Conservation (phyloP, 2,797 vertebrate genomes). For the Petrocephalus sullivani region DNA sequence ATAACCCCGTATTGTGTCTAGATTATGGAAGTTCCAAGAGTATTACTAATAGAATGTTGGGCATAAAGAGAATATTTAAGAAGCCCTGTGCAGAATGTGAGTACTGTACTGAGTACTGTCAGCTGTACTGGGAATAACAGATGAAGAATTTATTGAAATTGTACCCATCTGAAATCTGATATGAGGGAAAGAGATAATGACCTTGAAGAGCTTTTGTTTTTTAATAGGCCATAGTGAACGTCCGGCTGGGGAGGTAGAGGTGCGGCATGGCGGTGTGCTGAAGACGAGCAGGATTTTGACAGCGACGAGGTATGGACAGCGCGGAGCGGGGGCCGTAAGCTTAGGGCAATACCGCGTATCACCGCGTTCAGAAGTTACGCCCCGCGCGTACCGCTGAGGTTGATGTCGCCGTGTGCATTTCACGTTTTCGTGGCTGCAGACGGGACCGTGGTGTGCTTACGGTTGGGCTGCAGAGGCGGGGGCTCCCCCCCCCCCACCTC, state of each 20-base stretch:
- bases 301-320: not conserved
- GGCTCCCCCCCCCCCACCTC: not conserved
- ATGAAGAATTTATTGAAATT: conserved; percentile 2
- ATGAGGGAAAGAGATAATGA: not conserved
- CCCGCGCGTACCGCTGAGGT: not conserved
- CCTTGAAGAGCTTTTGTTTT: conserved; percentile 2
- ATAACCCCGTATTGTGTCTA: not conserved
- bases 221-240: not conserved
- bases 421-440: conserved; percentile 21
- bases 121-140: not conserved
- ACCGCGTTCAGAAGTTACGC: not conserved
- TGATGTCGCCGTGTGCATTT: not conserved
- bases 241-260: not conserved
- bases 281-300: not conserved
- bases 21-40: not conserved
- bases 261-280: not conserved
- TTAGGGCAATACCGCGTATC: not conserved
- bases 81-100: not conserved
- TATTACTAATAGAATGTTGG: not conserved
- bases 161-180: not conserved
- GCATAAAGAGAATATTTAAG: not conserved
- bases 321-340: not conserved
- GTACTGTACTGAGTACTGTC: not conserved
- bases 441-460: conserved; percentile 1
- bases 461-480: conserved; percentile 4